A percentile compares a stretch with the other conserved stretches of the same genome.
Evolutionary conservation across 2,113 vertebrate genomes (phyloP).

Genomic region (Chauna torquata): DNA sequence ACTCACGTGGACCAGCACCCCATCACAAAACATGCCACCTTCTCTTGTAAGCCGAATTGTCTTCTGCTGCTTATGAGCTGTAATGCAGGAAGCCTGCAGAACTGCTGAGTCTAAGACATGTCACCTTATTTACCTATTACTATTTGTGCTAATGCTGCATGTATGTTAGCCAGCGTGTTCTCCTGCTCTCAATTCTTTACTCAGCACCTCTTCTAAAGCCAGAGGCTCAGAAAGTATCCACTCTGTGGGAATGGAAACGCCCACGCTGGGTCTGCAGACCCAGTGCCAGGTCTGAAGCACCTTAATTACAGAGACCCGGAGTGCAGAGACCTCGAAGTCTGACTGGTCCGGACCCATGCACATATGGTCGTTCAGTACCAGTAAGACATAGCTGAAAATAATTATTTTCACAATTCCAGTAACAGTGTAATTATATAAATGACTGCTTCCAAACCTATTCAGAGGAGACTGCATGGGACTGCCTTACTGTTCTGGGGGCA

Average conservation of each 20-base stretch:
- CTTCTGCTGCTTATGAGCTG: neutral
- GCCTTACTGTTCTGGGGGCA: neutral
- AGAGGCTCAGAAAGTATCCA: neutral
- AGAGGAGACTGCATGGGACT: neutral
- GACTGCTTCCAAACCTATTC: neutral
- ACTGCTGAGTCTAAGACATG: neutral
- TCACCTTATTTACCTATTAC: neutral
- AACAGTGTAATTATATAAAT: neutral
- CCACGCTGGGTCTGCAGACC: rapidly evolving
- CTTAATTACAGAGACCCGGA: neutral
- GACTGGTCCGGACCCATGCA: neutral
- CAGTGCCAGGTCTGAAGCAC: neutral
- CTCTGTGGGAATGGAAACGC: neutral
- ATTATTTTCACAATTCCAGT: neutral
- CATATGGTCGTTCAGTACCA: neutral
- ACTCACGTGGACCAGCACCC: neutral
- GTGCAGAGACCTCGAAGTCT: neutral
- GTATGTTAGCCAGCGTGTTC: neutral
- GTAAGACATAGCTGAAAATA: neutral
- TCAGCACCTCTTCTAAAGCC: neutral
- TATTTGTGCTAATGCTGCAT: neutral
- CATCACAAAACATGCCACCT: neutral
- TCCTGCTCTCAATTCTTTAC: neutral
- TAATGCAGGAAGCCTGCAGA: neutral
- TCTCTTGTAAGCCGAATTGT: neutral